A percentile compares a stretch with the other conserved stretches of the same genome.
These are phyloP conservation scores for Parapsyche elsis DNA, from an alignment of 1,140 invertebrate genomes.

Conservation along the genomic window DNA sequence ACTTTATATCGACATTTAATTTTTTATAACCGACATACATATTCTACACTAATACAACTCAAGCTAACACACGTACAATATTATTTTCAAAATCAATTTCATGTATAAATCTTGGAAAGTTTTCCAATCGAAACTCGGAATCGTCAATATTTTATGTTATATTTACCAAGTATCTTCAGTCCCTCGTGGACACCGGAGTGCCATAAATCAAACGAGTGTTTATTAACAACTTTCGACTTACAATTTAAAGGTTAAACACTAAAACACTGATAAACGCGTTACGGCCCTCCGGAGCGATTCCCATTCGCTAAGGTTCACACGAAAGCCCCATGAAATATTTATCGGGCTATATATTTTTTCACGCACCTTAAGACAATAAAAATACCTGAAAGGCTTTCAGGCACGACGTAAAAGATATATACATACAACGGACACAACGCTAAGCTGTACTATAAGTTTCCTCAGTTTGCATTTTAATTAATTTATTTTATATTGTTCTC, in stretches of 20 bases:
- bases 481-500: background rate
- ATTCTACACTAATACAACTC: too few species aligned
- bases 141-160: too few species aligned
- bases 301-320: constrained; percentile 6
- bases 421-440: background rate
- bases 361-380: constrained; percentile 27
- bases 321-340: constrained; percentile 26
- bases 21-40: too few species aligned
- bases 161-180: background rate
- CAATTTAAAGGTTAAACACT: constrained; percentile 21
- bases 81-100: too few species aligned
- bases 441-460: background rate
- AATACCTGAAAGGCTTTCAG: constrained; percentile 20
- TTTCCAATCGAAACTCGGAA: background rate
- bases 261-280: constrained; percentile 28
- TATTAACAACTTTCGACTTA: constrained; percentile 28
- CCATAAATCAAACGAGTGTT: constrained; percentile 25
- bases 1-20: too few species aligned
- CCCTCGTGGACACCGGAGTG: background rate
- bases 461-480: background rate
- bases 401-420: background rate
- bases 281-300: constrained; percentile 15
- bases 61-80: too few species aligned
- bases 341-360: constrained; percentile 29
- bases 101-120: too few species aligned